phyloP scores from a whole-genome alignment of 2,888 invertebrate species.

The Nemoura dubitans region DNA sequence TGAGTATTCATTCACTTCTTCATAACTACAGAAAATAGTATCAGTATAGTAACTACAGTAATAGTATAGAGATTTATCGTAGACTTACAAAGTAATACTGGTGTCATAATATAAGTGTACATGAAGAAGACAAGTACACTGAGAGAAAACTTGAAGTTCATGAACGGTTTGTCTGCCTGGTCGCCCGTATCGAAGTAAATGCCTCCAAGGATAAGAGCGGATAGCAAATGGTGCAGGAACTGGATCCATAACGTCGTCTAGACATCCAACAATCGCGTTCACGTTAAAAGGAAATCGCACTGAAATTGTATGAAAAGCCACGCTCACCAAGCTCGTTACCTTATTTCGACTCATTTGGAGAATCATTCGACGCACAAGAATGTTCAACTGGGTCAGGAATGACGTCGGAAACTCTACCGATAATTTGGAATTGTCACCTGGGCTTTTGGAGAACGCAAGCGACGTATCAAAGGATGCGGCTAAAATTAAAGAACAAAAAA shows the following conservation, averaged over 20 bases:
- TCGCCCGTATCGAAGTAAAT: conserved; percentile 69
- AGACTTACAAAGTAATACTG: conserved; percentile 70
- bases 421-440: background rate
- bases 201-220: conserved; percentile 65
- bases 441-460: background rate
- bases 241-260: conserved; percentile 67
- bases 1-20: background rate
- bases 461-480: background rate
- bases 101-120: conserved; percentile 71
- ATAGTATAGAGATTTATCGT: background rate
- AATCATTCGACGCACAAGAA: conserved; percentile 66
- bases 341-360: conserved; percentile 66
- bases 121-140: conserved; percentile 69
- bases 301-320: too few relatives aligned
- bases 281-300: background rate
- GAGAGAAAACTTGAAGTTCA: conserved; percentile 70
- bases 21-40: too few relatives aligned
- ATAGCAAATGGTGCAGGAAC: conserved; percentile 65
- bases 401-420: conserved; percentile 62
- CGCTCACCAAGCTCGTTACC: too few relatives aligned
- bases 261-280: conserved; percentile 49
- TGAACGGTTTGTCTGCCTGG: conserved; percentile 65
- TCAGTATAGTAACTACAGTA: too few relatives aligned
- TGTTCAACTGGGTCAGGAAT: conserved; percentile 65
- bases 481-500: background rate